A percentile compares a stretch with the other conserved stretches of the same genome.
Evolutionary conservation across 2,113 vertebrate genomes (phyloP).

Genomic region (Damaliscus lunatus): DNA sequence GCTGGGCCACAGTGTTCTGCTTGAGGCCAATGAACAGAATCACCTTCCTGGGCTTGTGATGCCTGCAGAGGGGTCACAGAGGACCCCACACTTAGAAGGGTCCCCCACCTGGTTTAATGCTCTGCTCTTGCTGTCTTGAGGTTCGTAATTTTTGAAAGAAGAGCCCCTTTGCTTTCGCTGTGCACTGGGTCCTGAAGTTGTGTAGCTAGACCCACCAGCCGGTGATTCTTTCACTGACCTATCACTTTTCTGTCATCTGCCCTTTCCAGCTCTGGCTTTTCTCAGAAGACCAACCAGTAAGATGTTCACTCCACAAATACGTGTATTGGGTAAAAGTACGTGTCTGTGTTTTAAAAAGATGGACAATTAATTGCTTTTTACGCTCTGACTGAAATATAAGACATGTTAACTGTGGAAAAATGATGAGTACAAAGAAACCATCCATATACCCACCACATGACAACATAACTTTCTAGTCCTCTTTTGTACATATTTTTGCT

Average conservation of each 20-base stretch:
- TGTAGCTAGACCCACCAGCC: not conserved
- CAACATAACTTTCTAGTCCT: not conserved
- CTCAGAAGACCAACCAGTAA: not conserved
- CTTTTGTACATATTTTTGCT: not conserved
- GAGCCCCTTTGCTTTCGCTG: not conserved
- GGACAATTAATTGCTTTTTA: not conserved
- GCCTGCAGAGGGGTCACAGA: fast-evolving
- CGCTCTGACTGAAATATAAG: not conserved
- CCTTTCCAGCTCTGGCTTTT: not conserved
- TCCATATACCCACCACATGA: not conserved
- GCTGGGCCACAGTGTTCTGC: not conserved
- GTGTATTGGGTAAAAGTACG: not conserved
- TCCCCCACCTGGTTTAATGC: not conserved
- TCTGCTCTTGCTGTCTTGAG: not conserved
- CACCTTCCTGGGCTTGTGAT: not conserved
- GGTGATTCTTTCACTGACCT: not conserved
- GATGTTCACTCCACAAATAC: not conserved
- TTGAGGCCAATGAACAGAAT: not conserved
- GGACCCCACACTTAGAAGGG: not conserved
- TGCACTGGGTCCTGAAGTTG: not conserved
- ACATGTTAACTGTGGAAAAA: not conserved
- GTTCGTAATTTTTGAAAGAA: not conserved
- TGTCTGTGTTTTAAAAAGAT: not conserved
- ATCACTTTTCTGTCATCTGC: not conserved
- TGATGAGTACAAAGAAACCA: not conserved